Evolutionary conservation across 1,140 invertebrate species (phyloP).

Genomic region (Parasteatoda tepidariorum): DNA sequence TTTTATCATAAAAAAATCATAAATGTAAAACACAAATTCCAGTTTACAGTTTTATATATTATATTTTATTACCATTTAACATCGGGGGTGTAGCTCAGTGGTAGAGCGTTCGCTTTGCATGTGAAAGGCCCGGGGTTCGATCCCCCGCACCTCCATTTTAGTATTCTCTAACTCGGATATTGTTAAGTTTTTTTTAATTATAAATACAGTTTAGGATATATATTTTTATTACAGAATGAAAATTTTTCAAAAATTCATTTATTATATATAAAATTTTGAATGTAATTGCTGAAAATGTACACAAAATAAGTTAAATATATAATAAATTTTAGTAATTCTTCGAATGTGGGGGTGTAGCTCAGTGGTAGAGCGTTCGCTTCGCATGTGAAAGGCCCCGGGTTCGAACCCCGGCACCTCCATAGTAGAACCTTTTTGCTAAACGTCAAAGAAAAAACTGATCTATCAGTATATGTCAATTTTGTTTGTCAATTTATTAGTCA

Average conservation of each 20-base stretch:
- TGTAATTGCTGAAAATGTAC: no score
- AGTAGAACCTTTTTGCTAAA: neutral
- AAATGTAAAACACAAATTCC: no score
- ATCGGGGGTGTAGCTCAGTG: conserved; percentile 84
- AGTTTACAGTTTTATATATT: no score
- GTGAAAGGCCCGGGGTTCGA: conserved; percentile 91
- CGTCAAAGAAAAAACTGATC: neutral
- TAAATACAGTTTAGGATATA: no score
- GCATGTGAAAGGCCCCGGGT: conserved; percentile 92
- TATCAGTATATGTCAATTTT: neutral
- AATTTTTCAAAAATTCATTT: no score
- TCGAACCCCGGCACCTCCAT: conserved; percentile 82
- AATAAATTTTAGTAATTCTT: neutral
- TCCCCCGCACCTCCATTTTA: conserved; percentile 76
- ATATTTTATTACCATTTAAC: no score
- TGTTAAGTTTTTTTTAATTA: no score
- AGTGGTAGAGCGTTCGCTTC: conserved; percentile 93
- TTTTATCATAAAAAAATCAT: no score
- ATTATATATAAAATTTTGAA: no score
- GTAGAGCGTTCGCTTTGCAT: conserved; percentile 95
- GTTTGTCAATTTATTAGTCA: no score
- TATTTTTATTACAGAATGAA: no score
- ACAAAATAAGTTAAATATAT: neutral
- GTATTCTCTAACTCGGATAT: no score
- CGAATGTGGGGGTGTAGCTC: conserved; percentile 77